Conservation (phyloP, 2,888 invertebrate genomes). For the Acanthosepion pharaonis region DNA sequence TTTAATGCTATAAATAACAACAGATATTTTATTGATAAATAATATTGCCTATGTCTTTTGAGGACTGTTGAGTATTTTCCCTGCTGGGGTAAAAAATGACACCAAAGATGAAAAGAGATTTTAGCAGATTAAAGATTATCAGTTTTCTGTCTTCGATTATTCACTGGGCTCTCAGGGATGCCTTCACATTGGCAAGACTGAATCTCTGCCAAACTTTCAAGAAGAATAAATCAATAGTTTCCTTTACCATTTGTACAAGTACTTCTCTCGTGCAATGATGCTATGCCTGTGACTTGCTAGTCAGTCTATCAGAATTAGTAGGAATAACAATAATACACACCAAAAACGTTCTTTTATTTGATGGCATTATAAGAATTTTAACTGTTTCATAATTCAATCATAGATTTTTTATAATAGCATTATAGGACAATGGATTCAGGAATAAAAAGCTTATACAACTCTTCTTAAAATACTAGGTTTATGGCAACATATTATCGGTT, state of each 20-base stretch:
- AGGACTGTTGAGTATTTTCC: background rate
- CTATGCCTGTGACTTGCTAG: background rate
- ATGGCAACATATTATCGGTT: too few relatives aligned
- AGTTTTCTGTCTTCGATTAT: background rate
- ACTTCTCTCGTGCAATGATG: background rate
- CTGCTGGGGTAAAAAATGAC: background rate
- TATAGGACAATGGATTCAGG: too few relatives aligned
- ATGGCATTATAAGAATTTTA: background rate
- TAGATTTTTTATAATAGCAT: too few relatives aligned
- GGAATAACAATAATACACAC: background rate
- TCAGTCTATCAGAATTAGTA: background rate
- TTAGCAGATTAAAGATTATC: constrained; percentile 3
- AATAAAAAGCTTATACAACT: too few relatives aligned
- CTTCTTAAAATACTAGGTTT: too few relatives aligned
- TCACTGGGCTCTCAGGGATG: background rate
- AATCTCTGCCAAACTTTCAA: background rate
- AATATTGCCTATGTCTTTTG: background rate
- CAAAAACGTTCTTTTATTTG: background rate
- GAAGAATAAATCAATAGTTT: background rate
- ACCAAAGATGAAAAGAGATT: background rate
- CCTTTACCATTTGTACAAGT: background rate
- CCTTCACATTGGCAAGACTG: background rate
- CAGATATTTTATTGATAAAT: background rate
- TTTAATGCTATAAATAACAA: too few relatives aligned
- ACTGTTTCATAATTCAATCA: too few relatives aligned